These are phyloP conservation scores for Pegea sp. DNA, from an alignment of 23 tunicate genomes.

Conservation along the genomic window DNA sequence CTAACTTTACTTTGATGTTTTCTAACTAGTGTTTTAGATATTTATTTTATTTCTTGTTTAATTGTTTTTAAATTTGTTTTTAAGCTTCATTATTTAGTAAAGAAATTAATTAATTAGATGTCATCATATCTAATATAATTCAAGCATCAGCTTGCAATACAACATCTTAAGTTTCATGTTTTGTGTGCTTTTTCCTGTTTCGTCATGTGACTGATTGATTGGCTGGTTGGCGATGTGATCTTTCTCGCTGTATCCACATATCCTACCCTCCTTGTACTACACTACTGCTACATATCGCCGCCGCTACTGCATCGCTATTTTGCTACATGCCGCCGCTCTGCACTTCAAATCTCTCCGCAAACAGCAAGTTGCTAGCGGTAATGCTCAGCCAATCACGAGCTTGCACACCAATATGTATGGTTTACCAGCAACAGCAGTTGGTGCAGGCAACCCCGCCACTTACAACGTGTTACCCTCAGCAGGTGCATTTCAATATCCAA, in stretches of 20 bases:
- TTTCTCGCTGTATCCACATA: neutral
- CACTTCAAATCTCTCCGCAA: neutral
- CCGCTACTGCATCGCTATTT: neutral
- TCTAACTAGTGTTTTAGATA: too few relatives aligned
- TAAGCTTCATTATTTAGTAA: too few relatives aligned
- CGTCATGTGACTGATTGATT: neutral
- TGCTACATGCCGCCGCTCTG: too few relatives aligned
- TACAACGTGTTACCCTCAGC: constrained; percentile 68
- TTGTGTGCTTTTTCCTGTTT: neutral
- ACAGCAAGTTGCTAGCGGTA: constrained; percentile 38
- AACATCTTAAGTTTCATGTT: too few relatives aligned
- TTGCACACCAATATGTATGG: constrained; percentile 14
- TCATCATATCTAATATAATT: too few relatives aligned
- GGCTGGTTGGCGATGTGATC: neutral
- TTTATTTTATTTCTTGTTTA: too few relatives aligned
- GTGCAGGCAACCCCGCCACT: constrained; percentile 36
- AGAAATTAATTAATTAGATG: too few relatives aligned
- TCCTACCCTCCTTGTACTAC: neutral
- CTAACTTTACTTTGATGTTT: too few relatives aligned
- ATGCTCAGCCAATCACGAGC: constrained; percentile 24
- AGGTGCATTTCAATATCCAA: too few relatives aligned
- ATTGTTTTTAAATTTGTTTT: too few relatives aligned
- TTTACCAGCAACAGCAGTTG: constrained; percentile 19
- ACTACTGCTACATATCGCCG: neutral
- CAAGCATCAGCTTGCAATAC: too few relatives aligned